These are phyloP conservation scores for Caerostris extrusa DNA, from an alignment of 1,140 invertebrate genomes.

Conservation along the genomic window DNA sequence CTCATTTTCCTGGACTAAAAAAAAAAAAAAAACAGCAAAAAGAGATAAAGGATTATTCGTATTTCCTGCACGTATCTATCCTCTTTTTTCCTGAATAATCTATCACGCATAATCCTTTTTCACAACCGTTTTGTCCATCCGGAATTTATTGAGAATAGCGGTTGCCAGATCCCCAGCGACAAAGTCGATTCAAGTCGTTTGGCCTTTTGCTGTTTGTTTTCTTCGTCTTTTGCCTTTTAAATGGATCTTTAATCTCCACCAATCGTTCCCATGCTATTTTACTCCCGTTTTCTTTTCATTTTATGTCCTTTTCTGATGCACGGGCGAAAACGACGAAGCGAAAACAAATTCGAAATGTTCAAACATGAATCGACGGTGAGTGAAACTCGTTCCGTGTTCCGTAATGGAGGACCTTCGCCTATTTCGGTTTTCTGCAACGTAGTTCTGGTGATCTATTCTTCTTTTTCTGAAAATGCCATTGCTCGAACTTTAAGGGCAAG, in stretches of 20 bases:
- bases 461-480: not conserved
- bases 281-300: slow-evolving; percentile 33
- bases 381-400: slow-evolving; percentile 37
- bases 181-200: slow-evolving; percentile 68
- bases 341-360: slow-evolving; percentile 31
- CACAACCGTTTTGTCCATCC: slow-evolving; percentile 52
- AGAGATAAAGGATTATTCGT: slow-evolving; percentile 60
- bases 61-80: slow-evolving; percentile 39
- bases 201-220: no score
- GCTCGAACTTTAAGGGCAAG: not conserved
- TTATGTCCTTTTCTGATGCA: not conserved
- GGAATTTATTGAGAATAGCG: slow-evolving; percentile 55
- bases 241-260: slow-evolving; percentile 70
- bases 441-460: not conserved
- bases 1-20: not conserved
- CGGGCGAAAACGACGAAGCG: not conserved
- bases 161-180: slow-evolving; percentile 66
- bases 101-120: slow-evolving; percentile 71
- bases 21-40: slow-evolving; percentile 1
- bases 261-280: slow-evolving; percentile 54
- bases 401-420: not conserved
- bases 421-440: not conserved
- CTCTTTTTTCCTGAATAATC: slow-evolving; percentile 63
- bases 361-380: slow-evolving; percentile 32
- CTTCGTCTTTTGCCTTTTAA: slow-evolving; percentile 33